Base-by-base conservation (phyloP, 2,797 vertebrate genomes). In the Ctenosaura bakeri region DNA sequence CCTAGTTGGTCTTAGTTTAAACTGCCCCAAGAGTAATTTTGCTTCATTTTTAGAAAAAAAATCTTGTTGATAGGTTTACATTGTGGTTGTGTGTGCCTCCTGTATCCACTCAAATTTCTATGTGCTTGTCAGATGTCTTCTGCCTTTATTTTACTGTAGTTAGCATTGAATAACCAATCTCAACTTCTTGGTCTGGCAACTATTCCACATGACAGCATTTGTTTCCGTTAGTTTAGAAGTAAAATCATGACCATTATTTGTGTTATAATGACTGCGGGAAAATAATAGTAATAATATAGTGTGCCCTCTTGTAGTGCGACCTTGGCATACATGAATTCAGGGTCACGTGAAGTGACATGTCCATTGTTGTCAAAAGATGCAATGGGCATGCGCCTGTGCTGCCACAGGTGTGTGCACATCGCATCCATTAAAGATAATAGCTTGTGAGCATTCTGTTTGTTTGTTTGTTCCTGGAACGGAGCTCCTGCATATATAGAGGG, bases 161-260 rank as follows among this genome's bases (percentile, higher is more conserved):
- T 13, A 81, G 18, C 0, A 8, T 1, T 46, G 32, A 85, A 66
- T 69, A 9, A 83, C 35, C 0, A 6, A 4, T 69, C 3, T 22
- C 24, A 42, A 4, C 35, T 66, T 76, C 46, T 66, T 76, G 16
- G 35, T 90, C 16, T 64, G 50, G 80, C 66, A 56, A 46, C 38
- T 87, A 38, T 62, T 64, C 87, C 56, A 14, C 9, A 0, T 3
- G 0, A 12, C 26, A 50, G 14, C 6, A 59, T 77, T 66, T n/a
- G 32, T 71, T 73, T 86, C 56, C 18, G 32, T 2, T 0, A 6
- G 26, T 24, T 10, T 71, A 73, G 32, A 18, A 18, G 13, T 56
- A 42, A 69, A 42, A 76, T 32, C 50, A 42, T 1, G 5, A 20
- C 73, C 20, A 85, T 0, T 71, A 0, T 80, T 82, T 87, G 26